Evolutionary conservation across 2,888 invertebrate genomes (phyloP).

Genomic region (Selenia dentaria): DNA sequence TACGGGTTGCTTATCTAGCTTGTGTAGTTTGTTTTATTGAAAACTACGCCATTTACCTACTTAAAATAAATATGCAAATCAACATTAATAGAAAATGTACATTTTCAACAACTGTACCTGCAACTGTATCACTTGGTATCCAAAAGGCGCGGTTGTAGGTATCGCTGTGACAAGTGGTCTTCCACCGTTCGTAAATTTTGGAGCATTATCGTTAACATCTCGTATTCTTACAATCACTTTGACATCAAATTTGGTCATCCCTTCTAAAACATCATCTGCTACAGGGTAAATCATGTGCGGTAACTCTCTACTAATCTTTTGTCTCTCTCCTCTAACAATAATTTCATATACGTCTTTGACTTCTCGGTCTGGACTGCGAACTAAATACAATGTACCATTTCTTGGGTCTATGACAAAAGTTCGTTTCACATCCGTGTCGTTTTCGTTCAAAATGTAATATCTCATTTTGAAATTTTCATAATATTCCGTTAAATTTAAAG

Average conservation of each 20-base stretch:
- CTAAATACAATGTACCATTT: conserved; percentile 90
- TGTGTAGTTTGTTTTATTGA: too few species aligned
- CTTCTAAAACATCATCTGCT: conserved; percentile 88
- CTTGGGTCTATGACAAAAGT: conserved; percentile 90
- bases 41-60: too few species aligned
- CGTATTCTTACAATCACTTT: conserved; percentile 90
- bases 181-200: conserved; percentile 90
- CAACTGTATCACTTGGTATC: conserved; percentile 91
- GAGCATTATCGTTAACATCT: conserved; percentile 93
- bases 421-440: conserved; percentile 83
- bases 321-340: conserved; percentile 77
- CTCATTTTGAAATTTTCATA: conserved; percentile 87
- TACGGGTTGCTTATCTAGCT: too few species aligned
- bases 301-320: conserved; percentile 87
- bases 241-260: conserved; percentile 90
- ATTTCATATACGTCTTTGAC: conserved; percentile 86
- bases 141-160: conserved; percentile 92
- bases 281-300: conserved; percentile 92
- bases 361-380: conserved; percentile 91
- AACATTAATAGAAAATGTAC: too few species aligned
- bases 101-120: too few species aligned
- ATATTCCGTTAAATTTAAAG: conserved; percentile 89
- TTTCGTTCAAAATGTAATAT: conserved; percentile 86
- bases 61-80: too few species aligned
- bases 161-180: conserved; percentile 93